phyloP scores from a whole-genome alignment of 1,140 invertebrate genomes.

The Halyomorpha halys region DNA sequence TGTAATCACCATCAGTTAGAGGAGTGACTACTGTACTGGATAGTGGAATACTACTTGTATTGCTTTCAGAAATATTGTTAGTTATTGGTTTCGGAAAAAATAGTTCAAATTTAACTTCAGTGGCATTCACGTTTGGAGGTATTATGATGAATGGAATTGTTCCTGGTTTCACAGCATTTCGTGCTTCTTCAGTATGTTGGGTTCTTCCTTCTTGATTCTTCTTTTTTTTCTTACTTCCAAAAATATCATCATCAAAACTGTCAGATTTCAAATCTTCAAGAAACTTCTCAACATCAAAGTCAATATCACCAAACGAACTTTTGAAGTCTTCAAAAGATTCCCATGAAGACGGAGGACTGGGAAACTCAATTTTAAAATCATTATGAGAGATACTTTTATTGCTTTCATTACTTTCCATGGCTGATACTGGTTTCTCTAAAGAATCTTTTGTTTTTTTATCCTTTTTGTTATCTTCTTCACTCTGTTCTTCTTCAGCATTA shows the following conservation, averaged over 20 bases:
- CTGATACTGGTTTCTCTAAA: background rate
- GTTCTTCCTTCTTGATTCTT: too few species aligned
- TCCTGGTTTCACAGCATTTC: too few species aligned
- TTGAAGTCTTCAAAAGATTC: slow-evolving; percentile 9
- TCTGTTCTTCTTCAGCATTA: background rate
- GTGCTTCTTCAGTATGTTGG: too few species aligned
- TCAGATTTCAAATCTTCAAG: slow-evolving; percentile 7
- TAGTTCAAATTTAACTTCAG: too few species aligned
- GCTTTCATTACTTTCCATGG: background rate
- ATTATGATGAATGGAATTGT: too few species aligned
- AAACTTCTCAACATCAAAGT: slow-evolving; percentile 14
- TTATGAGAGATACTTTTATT: background rate
- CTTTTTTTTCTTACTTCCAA: too few species aligned
- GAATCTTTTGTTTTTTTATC: background rate
- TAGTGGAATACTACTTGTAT: too few species aligned
- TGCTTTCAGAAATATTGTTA: too few species aligned
- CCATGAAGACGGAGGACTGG: slow-evolving; percentile 26
- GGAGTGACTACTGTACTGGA: background rate
- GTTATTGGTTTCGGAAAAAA: too few species aligned
- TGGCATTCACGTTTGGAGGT: too few species aligned
- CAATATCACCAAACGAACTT: background rate
- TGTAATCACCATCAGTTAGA: background rate
- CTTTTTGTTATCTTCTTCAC: background rate
- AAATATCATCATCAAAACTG: slow-evolving; percentile 3
- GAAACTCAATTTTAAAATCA: slow-evolving; percentile 3